These are phyloP conservation scores for Ptychobarbus kaznakovi DNA, from an alignment of 2,797 vertebrate genomes.

Conservation along the genomic window DNA sequence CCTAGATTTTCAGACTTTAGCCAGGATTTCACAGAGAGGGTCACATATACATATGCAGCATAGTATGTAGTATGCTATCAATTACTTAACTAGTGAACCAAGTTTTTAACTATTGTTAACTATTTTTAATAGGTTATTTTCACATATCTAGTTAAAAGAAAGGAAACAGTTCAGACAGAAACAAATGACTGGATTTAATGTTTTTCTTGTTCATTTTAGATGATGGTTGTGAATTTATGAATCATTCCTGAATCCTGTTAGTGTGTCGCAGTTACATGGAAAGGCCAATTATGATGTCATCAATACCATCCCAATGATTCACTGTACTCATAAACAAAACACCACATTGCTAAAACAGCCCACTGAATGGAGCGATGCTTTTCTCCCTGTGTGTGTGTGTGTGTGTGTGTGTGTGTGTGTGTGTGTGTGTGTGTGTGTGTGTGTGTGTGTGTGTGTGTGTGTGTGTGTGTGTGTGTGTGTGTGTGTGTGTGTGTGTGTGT, in stretches of 20 bases:
- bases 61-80: not conserved
- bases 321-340: constrained; percentile 33
- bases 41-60: not conserved
- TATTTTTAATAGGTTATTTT: not conserved
- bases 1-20: not conserved
- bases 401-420: constrained; percentile 20
- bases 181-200: constrained; percentile 7
- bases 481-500: not conserved
- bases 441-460: not conserved
- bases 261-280: constrained; percentile 8
- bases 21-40: not conserved
- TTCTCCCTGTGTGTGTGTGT: not conserved
- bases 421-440: constrained; percentile 2
- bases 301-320: constrained; percentile 45
- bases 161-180: not conserved
- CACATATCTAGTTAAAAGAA: not conserved
- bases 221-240: constrained; percentile 22
- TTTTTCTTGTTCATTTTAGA: constrained; percentile 30
- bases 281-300: constrained; percentile 46
- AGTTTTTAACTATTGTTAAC: not conserved
- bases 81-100: not conserved
- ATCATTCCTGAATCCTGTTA: constrained; percentile 37
- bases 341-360: constrained; percentile 16
- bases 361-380: constrained; percentile 11
- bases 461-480: constrained; percentile 15